Evolutionary conservation across 2,888 invertebrate species (phyloP), one percentile per base, ranked within the genome.

Genomic region (Chrysolina oricalcia): DNA sequence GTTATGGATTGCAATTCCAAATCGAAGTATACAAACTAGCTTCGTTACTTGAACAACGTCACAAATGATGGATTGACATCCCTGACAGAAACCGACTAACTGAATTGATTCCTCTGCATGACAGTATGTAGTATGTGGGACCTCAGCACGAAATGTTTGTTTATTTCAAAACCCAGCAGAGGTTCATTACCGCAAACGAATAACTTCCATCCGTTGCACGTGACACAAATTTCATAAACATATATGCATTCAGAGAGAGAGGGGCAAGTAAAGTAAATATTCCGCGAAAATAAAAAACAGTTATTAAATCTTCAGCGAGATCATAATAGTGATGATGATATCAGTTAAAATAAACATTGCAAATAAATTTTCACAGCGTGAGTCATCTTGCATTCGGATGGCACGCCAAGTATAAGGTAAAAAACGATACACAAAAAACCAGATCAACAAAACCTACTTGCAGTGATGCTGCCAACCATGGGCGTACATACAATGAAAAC

Each of bases 281-380:
- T 63, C 11, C n/a, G 6, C 40, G 11, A 43, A 50, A 53, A 68
- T 35, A 68, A 68, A 17, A 68, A 40, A 23, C 63, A 46, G 19
- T 70, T 15, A 63, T 43, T 41, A 21, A 35, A 59, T 56, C 59
- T 70, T 56, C 41, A 63, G 19, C 48, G 59, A 21, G 27, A 35
- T 46, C 21, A 72, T 67, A 66, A 72, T 59, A 66, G 72, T 40
- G 56, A 69, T 67, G 72, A 72, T 72, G 63, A 41, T 50, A 71
- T 72, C 72, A 56, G 66, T 41, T 66, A 27, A 72, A 66, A 66
- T 59, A 72, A 72, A 66, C 72, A 66, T 48, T 72, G 72, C 66
- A 67, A 72, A 72, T 66, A 56, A 66, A 72, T 66, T 56, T 43
- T 41, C 43, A 13, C n/a, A 43, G 23, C 23, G 46, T 72, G 72